Percentiles rank a stretch among this genome's conserved stretches.
Evolutionary conservation across 2,113 vertebrate species (phyloP).

Genomic region (Scomber scombrus): DNA sequence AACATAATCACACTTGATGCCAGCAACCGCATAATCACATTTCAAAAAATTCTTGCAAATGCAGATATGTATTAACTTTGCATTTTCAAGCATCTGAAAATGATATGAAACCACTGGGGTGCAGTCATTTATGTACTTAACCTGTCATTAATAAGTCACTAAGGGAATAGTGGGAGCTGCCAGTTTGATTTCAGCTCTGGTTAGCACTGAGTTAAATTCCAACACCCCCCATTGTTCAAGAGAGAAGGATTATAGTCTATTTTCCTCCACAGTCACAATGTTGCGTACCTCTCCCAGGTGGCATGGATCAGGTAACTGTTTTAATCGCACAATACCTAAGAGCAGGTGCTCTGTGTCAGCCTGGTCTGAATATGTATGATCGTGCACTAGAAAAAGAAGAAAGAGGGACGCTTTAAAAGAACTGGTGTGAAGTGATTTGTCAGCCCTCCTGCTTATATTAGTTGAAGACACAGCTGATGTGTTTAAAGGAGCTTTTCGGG

Average conservation of each 20-base stretch:
- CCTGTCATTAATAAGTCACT: slow-evolving; percentile 85
- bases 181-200: slow-evolving; percentile 72
- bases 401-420: not conserved
- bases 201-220: slow-evolving; percentile 68
- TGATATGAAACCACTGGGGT: slow-evolving; percentile 68
- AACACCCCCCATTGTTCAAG: slow-evolving; percentile 51
- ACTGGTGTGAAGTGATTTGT: slow-evolving; percentile 33
- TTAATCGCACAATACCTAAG: slow-evolving; percentile 73
- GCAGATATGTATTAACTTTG: slow-evolving; percentile 66
- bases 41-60: slow-evolving; percentile 52
- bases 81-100: slow-evolving; percentile 61
- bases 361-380: slow-evolving; percentile 68
- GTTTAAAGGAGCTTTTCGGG: slow-evolving; percentile 49
- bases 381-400: slow-evolving; percentile 9
- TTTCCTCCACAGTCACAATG: slow-evolving; percentile 64
- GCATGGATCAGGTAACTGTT: slow-evolving; percentile 74
- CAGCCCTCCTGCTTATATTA: slow-evolving; percentile 30
- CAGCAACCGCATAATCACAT: slow-evolving; percentile 62
- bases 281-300: slow-evolving; percentile 60
- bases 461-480: slow-evolving; percentile 39
- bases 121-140: slow-evolving; percentile 82
- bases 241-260: slow-evolving; percentile 73
- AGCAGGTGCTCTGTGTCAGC: slow-evolving; percentile 56
- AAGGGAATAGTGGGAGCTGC: slow-evolving; percentile 78
- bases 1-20: slow-evolving; percentile 51